phyloP scores from a whole-genome alignment of 2,888 invertebrate species.

The Noctuana brunneofusca region DNA sequence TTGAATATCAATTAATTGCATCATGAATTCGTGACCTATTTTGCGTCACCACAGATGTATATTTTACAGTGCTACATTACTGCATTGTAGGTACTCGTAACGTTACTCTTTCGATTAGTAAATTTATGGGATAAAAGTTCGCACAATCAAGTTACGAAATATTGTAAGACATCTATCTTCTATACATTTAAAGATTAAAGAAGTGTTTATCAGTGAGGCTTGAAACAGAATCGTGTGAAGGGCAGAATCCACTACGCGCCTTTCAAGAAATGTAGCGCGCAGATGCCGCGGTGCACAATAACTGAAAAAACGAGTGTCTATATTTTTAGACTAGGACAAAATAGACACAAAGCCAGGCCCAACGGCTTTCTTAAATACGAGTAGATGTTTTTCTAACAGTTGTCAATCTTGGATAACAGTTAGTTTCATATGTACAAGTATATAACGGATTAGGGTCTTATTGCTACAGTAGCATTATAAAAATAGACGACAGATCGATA shows the following conservation, averaged over 20 bases:
- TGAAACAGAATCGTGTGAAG: neutral
- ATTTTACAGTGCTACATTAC: neutral
- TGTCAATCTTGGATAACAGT: no score
- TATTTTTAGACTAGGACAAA: neutral
- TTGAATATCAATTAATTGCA: neutral
- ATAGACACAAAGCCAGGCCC: neutral
- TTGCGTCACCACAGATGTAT: neutral
- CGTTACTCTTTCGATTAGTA: no score
- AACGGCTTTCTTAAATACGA: neutral
- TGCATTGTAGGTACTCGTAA: no score
- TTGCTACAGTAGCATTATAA: no score
- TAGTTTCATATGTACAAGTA: no score
- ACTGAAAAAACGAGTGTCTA: neutral
- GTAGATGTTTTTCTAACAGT: neutral
- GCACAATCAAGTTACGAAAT: no score
- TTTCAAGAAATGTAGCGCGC: conserved; percentile 5
- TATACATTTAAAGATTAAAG: neutral
- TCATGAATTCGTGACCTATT: neutral
- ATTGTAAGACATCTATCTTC: neutral
- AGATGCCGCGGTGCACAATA: neutral
- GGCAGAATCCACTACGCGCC: neutral
- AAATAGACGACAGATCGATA: no score
- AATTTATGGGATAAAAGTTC: no score
- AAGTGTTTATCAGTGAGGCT: neutral
- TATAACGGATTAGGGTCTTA: no score